These are phyloP conservation scores for Polietes domitor DNA, from an alignment of 2,888 invertebrate genomes.

Conservation along the genomic window DNA sequence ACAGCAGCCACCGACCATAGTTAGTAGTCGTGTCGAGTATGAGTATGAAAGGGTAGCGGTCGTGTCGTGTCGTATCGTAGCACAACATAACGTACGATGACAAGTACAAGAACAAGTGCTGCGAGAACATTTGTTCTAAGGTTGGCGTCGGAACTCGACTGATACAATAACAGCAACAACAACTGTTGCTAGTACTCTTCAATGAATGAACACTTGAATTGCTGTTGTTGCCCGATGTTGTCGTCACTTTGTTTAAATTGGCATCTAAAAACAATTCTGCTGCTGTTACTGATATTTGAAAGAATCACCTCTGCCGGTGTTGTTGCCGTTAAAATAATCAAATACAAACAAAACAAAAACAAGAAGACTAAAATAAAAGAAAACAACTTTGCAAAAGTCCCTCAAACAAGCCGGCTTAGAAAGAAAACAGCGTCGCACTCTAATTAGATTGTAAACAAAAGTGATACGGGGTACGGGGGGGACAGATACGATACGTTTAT, in stretches of 20 bases:
- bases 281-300: neutral
- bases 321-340: neutral
- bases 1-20: neutral
- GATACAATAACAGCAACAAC: neutral
- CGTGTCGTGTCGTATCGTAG: neutral
- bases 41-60: too few species aligned
- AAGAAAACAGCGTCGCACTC: neutral
- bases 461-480: neutral
- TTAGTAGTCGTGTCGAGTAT: neutral
- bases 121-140: neutral
- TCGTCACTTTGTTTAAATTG: slow-evolving; percentile 29
- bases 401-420: neutral
- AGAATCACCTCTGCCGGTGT: neutral
- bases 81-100: neutral
- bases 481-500: too few species aligned
- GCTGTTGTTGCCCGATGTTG: slow-evolving; percentile 24
- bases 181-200: neutral
- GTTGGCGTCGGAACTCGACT: neutral
- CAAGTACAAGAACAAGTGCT: neutral
- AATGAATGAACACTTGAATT: slow-evolving; percentile 5
- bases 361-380: neutral
- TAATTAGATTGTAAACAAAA: slow-evolving; percentile 5
- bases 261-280: neutral
- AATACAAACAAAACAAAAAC: neutral
- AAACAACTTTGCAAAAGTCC: neutral